Base-by-base conservation (phyloP, 2,797 vertebrate genomes). In the Telmatherina bonti region DNA sequence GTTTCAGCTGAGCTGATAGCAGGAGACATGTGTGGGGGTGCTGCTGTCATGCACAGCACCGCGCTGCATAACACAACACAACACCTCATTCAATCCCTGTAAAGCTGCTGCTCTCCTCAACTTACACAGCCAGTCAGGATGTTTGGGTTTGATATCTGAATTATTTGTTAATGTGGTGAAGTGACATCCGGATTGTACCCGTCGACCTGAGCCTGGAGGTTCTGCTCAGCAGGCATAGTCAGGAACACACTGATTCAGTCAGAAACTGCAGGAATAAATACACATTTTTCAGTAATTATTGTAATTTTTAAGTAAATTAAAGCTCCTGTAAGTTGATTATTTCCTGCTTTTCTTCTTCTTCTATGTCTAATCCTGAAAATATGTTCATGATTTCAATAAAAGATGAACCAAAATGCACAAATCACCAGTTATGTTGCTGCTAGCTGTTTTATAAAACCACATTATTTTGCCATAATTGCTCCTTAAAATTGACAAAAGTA, bases 1-100 rank as follows among this genome's bases (percentile, higher is more conserved):
- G 86, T 94, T 91, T 91, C 86, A 74, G 78, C 88, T 80, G 88
- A 85, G 85, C 80, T 91, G 88, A 93, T 92, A 87, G 85, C 86
- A 85, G 80, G 65, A 89, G 87, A 88, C 76, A 59, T 75, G 65
- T 60, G 70, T 57, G 82, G 61, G 70, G 70, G 63, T 55, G 74
- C 67, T 52, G 67, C 84, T 87, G 84, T 88, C 82, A 79, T 55
- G 57, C 75, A 72, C 77, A 41, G 73, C 76, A 65, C 76, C 52
- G 38, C 30, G 26, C 67, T 30, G 35, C 67, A 65, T 67, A 43
- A 60, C 64, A 52, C 64, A 49, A 36, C 51, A 53, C 72, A 38
- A 47, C 82, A 49, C 66, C 70, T 70, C 60, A 54, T 59, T 76
- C 69, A 31, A 45, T 78, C 61, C 68, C 66, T 49, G 73, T 53